phyloP scores from a whole-genome alignment of 2,797 vertebrate species.

The Sebastes aleutianus region DNA sequence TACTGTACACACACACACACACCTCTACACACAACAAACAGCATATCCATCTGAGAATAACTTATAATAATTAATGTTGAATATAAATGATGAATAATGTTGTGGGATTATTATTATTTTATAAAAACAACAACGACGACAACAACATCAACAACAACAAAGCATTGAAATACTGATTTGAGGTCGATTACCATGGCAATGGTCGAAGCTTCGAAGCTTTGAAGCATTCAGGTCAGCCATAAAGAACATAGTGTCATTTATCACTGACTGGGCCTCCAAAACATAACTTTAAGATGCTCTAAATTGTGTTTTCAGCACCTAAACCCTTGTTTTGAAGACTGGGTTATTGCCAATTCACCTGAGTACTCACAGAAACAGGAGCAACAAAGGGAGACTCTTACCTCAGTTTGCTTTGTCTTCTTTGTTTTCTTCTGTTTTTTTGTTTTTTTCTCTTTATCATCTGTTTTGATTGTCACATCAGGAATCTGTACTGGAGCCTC shows the following conservation, averaged over 20 bases:
- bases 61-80: too few relatives aligned
- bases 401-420: constrained; percentile 26
- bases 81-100: too few relatives aligned
- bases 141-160: too few relatives aligned
- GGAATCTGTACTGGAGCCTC: constrained; percentile 33
- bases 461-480: neutral
- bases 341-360: neutral
- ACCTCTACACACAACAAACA: too few relatives aligned
- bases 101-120: too few relatives aligned
- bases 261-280: neutral
- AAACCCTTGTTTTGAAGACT: neutral
- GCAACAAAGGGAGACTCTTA: constrained; percentile 18
- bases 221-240: too few relatives aligned
- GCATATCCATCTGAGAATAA: too few relatives aligned
- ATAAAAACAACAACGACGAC: too few relatives aligned
- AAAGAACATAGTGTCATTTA: neutral
- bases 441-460: neutral
- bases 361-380: neutral
- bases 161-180: too few relatives aligned
- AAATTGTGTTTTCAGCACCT: neutral
- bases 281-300: neutral
- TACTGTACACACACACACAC: too few relatives aligned
- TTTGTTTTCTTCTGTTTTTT: constrained; percentile 17
- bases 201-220: too few relatives aligned
- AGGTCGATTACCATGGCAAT: too few relatives aligned